Evolutionary conservation across 1,140 invertebrate species (phyloP), one percentile per base, ranked within the genome.

Genomic region (Lepidurus apus): DNA sequence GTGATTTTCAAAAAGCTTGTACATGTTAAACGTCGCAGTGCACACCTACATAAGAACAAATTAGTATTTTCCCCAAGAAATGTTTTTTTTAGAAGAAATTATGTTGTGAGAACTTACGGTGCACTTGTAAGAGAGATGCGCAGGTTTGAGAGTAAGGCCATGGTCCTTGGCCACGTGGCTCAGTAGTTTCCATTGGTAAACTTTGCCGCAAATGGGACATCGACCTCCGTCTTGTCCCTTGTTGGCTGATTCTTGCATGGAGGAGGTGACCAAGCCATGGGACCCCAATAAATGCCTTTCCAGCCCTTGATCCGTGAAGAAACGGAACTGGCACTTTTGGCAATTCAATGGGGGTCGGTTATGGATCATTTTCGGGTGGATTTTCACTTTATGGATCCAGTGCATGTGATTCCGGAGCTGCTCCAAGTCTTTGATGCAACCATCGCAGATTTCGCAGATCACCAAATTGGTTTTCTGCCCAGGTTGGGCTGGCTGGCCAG

Each of bases 341-440:
- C 95, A 98, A 85, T 97, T 97, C 77, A 98, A 87, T 44, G 95
- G 95, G 80, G 95, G 95, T 86, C 94, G 88, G 85, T 95, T 96
- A 84, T 95, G 94, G 80, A 96, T 95, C 95, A 96, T 96, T 86
- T 96, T 96, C 80, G 94, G 95, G 87, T 96, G 95, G 83, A 96
- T 96, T 87, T 96, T 96, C 76, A 96, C 94, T 89, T 96, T 96
- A 84, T 96, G 95, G 83, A 96, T 95, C 93, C 94, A 96, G 82
- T 95, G 93, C 95, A 97, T 97, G 83, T 97, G 95, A 85, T 95
- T 96, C 80, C 94, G 87, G 53, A 96, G 86, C 86, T 96, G 94
- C 82, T 96, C 95, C 82, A 96, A 87, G 86, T 96, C 95, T 88
- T 96, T 96, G 77, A 97, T 96, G 82, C 96, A 96, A 65, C 94